Evolutionary conservation across 2,113 vertebrate genomes (phyloP).

Genomic region (Silurus meridionalis): DNA sequence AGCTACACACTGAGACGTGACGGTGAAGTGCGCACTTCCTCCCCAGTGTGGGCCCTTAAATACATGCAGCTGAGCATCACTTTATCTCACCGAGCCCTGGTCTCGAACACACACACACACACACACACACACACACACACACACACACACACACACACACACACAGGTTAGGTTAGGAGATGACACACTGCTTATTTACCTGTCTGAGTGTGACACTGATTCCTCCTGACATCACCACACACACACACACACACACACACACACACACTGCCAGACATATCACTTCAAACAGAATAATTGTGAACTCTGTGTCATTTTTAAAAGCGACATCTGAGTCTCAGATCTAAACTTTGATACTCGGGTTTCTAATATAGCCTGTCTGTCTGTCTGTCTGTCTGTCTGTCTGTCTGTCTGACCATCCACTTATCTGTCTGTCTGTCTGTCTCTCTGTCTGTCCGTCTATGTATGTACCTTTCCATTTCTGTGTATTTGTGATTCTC

Average conservation of each 20-base stretch:
- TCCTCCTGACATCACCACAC: background rate
- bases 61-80: background rate
- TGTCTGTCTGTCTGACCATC: background rate
- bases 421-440: background rate
- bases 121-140: background rate
- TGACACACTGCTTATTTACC: background rate
- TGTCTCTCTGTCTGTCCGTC: background rate
- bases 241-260: background rate
- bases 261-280: background rate
- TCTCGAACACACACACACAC: background rate
- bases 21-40: background rate
- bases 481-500: too few relatives aligned
- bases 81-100: background rate
- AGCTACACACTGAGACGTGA: background rate
- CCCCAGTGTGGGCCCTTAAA: background rate
- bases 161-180: background rate
- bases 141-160: background rate
- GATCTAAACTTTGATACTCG: background rate
- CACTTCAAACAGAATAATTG: background rate
- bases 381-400: background rate
- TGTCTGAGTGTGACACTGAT: background rate
- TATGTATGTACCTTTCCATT: background rate
- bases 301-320: background rate
- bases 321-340: background rate
- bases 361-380: background rate